A percentile compares a stretch with the other conserved stretches of the same genome.
These are phyloP conservation scores for Zenarchopterus dispar DNA, from an alignment of 2,797 vertebrate genomes.

Conservation along the genomic window DNA sequence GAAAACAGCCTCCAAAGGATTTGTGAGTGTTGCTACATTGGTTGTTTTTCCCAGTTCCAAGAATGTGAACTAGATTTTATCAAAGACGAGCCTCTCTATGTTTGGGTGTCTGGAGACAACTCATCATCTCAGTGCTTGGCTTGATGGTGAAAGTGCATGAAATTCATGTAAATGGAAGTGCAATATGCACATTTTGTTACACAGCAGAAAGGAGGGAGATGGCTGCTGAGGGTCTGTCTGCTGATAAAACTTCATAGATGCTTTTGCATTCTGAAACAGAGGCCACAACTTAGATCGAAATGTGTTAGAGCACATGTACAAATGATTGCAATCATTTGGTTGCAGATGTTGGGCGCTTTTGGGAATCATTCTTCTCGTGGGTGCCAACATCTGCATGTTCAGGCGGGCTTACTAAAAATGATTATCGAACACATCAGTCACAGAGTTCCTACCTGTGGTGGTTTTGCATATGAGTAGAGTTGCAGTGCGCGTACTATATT, in stretches of 20 bases:
- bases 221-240: neutral
- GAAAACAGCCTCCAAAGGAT: slow-evolving; percentile 21
- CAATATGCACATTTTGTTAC: slow-evolving; percentile 27
- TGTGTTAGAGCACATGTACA: slow-evolving; percentile 10
- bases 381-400: slow-evolving; percentile 1
- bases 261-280: neutral
- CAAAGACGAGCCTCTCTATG: neutral
- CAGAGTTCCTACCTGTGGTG: slow-evolving; percentile 33
- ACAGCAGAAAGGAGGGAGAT: neutral
- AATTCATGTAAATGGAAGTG: slow-evolving; percentile 20
- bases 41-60: neutral
- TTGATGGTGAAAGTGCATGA: slow-evolving; percentile 7
- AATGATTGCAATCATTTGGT: slow-evolving; percentile 30
- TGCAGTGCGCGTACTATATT: slow-evolving; percentile 46
- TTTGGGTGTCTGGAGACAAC: slow-evolving; percentile 28
- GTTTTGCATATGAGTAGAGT: slow-evolving; percentile 34
- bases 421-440: slow-evolving; percentile 27
- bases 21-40: slow-evolving; percentile 17
- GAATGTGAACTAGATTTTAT: no score
- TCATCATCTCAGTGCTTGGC: slow-evolving; percentile 30
- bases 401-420: slow-evolving; percentile 23
- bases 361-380: slow-evolving; percentile 9
- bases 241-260: neutral
- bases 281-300: slow-evolving; percentile 12
- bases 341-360: slow-evolving; percentile 27